Percentiles rank a stretch among this genome's conserved stretches.
phyloP scores from a whole-genome alignment of 2,797 vertebrate species.

The Danionella dracula region DNA sequence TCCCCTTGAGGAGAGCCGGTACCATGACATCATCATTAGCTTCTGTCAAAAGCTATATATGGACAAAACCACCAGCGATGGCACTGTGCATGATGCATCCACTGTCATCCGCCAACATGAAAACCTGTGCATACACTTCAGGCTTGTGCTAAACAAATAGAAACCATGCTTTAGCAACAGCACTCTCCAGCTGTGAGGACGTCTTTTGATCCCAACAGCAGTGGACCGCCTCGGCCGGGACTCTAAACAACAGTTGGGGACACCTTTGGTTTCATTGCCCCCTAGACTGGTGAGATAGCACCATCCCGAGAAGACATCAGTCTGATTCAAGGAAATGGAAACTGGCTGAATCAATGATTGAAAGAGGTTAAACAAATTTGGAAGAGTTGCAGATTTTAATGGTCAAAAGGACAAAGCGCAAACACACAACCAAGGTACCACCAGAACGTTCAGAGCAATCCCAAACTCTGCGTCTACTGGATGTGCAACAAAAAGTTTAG shows the following conservation, averaged over 20 bases:
- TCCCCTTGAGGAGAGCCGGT: neutral
- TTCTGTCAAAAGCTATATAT: conserved; percentile 20
- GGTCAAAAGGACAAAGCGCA: no score
- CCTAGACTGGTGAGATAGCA: neutral
- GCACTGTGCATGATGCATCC: neutral
- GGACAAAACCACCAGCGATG: neutral
- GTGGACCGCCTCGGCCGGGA: conserved; percentile 22
- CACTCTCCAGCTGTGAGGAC: conserved; percentile 16
- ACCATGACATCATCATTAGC: conserved; percentile 29
- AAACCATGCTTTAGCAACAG: conserved; percentile 1
- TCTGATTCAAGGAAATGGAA: neutral
- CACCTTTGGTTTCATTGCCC: conserved; percentile 18
- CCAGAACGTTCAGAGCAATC: neutral
- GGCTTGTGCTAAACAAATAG: conserved; percentile 28
- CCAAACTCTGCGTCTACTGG: no score
- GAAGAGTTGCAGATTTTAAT: neutral
- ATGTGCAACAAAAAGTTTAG: no score
- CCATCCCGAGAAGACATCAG: neutral
- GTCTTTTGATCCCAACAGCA: conserved; percentile 31
- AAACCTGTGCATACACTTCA: neutral
- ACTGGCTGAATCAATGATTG: neutral
- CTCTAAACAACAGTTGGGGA: conserved; percentile 37
- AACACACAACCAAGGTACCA: neutral
- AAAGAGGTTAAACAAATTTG: neutral
- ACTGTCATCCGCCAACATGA: neutral